Base-by-base conservation (phyloP, 2,888 invertebrate genomes). In the Tipula helvola region DNA sequence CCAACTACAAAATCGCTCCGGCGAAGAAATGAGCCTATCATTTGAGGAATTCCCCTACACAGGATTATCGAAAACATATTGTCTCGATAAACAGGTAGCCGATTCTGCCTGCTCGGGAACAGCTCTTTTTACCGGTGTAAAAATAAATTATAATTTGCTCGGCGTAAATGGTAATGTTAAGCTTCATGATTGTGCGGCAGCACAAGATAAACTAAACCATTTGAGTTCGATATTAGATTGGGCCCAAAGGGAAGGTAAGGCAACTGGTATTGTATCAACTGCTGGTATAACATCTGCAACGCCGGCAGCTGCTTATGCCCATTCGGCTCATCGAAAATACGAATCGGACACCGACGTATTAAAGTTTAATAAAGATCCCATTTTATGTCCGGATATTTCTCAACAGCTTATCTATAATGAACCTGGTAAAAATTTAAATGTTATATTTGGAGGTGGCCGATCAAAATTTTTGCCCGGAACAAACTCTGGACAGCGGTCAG, bases 241-340 rank as follows among this genome's bases (percentile, higher is more conserved):
- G 94, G 95, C 96, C 0, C 92, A 95, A 89, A 87, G 87, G 10
- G 93, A 92, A 13, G 93, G 93, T 0, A 95, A 94, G 89, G 91
- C 92, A 0, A 87, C 92, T 89, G 95, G 95, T 2, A 88, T 95
- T 1, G 96, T 96, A 0, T 97, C 97, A 0, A 96, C 95, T 0
- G 95, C 96, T 0, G 92, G 96, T 41, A 93, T 97, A 0, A 96
- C 96, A 0, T 96, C 96, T 89, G 96, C 96, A 0, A 95, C 96
- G 0, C 96, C 96, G 0, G 95, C 95, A 0, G 94, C 93, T 0
- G 91, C 93, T 89, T 94, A 93, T 89, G 93, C 94, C 0, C 94
- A 94, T 88, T 1, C 18, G 16, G 85, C 41, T 18, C 42, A 18
- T 18, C 85, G 85, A 1, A 93, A 95, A 89, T 96, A 96, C 94